Conservation (phyloP, 2,888 invertebrate genomes). For the Acanthosepion esculentum region DNA sequence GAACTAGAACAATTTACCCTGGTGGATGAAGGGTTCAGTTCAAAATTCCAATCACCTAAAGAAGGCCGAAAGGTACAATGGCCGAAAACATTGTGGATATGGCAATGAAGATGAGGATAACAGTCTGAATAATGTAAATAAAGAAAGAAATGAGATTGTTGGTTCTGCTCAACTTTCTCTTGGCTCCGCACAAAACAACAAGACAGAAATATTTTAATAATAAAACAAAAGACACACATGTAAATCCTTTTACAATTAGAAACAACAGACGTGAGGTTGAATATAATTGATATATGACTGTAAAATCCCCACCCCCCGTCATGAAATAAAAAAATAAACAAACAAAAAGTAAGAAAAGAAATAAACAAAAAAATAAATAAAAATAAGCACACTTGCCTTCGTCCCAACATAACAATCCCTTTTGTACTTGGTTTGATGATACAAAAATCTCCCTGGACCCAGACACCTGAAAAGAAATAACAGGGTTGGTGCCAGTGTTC, state of each 20-base stretch:
- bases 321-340: background rate
- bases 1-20: too few relatives aligned
- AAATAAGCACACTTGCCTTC: constrained; percentile 68
- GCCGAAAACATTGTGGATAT: too few relatives aligned
- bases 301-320: background rate
- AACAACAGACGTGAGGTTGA: background rate
- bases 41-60: too few relatives aligned
- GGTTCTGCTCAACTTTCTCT: too few relatives aligned
- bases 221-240: background rate
- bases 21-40: too few relatives aligned
- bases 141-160: constrained; percentile 51
- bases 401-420: constrained; percentile 79
- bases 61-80: too few relatives aligned
- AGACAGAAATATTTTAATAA: background rate
- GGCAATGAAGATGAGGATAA: too few relatives aligned
- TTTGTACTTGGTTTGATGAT: constrained; percentile 76
- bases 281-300: background rate
- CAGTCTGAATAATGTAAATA: too few relatives aligned
- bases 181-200: background rate
- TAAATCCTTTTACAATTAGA: background rate
- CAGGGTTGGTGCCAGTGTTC: background rate
- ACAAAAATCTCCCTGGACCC: constrained; percentile 79
- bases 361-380: background rate
- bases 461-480: constrained; percentile 74
- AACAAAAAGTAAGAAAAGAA: too few relatives aligned